Evolutionary conservation across 2,888 invertebrate genomes (phyloP).

Genomic region (Oscheius onirici): DNA sequence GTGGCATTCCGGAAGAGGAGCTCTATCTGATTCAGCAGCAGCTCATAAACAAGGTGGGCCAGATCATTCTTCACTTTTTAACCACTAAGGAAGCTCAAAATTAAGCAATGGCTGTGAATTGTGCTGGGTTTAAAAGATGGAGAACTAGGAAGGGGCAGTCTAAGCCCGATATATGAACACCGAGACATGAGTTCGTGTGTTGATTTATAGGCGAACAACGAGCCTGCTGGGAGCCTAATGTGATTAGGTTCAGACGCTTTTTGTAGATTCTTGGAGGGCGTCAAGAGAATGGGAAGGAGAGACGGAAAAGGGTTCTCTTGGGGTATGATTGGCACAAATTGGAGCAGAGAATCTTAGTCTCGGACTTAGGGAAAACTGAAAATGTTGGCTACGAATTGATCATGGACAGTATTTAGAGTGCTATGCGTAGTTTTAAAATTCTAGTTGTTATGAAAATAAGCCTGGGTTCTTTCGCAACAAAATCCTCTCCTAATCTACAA

Average conservation of each 20-base stretch:
- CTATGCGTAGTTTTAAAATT: too few relatives aligned
- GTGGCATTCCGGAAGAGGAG: constrained; percentile 98
- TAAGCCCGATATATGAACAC: not conserved
- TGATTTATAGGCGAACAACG: constrained; percentile 21
- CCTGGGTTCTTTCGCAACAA: too few relatives aligned
- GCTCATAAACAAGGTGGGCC: constrained; percentile 85
- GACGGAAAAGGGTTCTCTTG: too few relatives aligned
- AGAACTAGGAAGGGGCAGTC: not conserved
- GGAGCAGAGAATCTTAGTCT: too few relatives aligned
- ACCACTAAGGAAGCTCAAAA: not conserved
- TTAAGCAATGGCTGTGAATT: too few relatives aligned
- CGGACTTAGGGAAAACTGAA: too few relatives aligned
- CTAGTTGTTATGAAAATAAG: too few relatives aligned
- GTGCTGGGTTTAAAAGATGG: not conserved
- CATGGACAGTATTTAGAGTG: too few relatives aligned
- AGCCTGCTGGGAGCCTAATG: constrained; percentile 22
- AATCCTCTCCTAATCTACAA: too few relatives aligned
- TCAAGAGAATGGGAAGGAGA: too few relatives aligned
- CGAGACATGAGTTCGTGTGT: not conserved
- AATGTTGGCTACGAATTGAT: too few relatives aligned
- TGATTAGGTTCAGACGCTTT: constrained; percentile 15
- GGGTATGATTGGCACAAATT: too few relatives aligned
- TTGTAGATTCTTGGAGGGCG: not conserved
- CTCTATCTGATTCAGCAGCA: constrained; percentile 94
- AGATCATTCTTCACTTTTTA: not conserved